phyloP scores from a whole-genome alignment of 2,797 vertebrate genomes.

The Silurus lanzhouensis region DNA sequence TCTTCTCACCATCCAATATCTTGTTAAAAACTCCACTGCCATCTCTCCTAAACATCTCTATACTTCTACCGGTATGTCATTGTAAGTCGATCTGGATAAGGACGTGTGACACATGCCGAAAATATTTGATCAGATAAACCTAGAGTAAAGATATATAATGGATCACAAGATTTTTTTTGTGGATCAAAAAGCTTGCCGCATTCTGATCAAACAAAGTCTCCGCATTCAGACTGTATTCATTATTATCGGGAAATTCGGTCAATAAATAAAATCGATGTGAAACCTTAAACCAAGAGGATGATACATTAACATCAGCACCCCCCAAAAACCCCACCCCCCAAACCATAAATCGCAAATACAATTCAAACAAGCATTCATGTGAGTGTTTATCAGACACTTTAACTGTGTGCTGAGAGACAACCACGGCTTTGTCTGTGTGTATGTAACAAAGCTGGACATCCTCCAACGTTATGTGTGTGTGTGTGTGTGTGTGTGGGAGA shows the following conservation, averaged over 20 bases:
- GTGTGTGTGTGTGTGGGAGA: constrained; percentile 7
- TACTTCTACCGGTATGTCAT: too few species aligned
- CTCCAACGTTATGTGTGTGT: constrained; percentile 9
- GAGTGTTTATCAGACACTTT: not conserved
- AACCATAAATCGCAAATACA: not conserved
- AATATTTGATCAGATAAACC: too few species aligned
- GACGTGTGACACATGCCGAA: too few species aligned
- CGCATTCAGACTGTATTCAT: not conserved
- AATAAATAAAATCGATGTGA: not conserved
- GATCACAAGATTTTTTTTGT: too few species aligned
- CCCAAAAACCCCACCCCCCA: too few species aligned
- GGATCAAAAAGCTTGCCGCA: not conserved
- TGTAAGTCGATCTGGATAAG: too few species aligned
- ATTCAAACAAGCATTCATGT: not conserved
- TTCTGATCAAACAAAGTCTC: not conserved
- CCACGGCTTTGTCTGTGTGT: not conserved
- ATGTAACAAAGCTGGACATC: constrained; percentile 26
- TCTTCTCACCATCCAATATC: too few species aligned
- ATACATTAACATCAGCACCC: not conserved
- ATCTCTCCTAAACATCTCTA: too few species aligned
- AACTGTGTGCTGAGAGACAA: not conserved
- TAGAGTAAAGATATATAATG: too few species aligned
- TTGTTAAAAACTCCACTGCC: too few species aligned
- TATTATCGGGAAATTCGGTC: not conserved
- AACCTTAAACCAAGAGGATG: not conserved